These are phyloP conservation scores for Callinectes sapidus DNA, from an alignment of 2,888 invertebrate genomes.

Conservation along the genomic window DNA sequence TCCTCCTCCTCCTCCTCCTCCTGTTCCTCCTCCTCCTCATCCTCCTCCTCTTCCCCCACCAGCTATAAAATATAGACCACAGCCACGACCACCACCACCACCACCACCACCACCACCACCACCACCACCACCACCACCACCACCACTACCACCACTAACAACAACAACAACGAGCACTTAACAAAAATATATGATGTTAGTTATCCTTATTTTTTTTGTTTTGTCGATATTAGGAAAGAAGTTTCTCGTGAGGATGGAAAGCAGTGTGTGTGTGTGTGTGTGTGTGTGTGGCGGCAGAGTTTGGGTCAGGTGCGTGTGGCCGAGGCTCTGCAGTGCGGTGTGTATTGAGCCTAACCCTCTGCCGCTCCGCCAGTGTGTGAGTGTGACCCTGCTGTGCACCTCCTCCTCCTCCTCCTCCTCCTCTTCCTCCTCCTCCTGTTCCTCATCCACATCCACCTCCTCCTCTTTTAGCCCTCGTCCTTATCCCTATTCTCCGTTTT, in stretches of 20 bases:
- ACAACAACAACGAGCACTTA: not conserved
- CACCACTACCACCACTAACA: too few species aligned
- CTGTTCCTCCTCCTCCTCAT: not conserved
- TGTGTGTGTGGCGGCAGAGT: not conserved
- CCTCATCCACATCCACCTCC: not conserved
- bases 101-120: too few species aligned
- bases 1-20: not conserved
- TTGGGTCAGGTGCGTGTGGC: not conserved
- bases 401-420: not conserved
- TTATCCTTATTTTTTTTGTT: not conserved
- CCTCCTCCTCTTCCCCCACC: too few species aligned
- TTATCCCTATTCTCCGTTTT: not conserved
- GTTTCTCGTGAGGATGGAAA: too few species aligned
- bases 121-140: too few species aligned
- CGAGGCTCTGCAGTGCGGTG: not conserved
- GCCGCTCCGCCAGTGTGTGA: not conserved
- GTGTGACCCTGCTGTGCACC: not conserved
- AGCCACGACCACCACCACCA: too few species aligned
- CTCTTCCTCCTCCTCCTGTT: not conserved
- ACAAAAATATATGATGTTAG: not conserved
- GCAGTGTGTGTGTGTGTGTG: slow-evolving; percentile 9
- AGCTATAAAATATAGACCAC: too few species aligned
- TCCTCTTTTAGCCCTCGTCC: too few species aligned
- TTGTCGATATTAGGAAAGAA: not conserved
- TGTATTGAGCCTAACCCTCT: not conserved